Evolutionary conservation across 1,140 invertebrate genomes (phyloP).

Genomic region (Drosophila suzukii): DNA sequence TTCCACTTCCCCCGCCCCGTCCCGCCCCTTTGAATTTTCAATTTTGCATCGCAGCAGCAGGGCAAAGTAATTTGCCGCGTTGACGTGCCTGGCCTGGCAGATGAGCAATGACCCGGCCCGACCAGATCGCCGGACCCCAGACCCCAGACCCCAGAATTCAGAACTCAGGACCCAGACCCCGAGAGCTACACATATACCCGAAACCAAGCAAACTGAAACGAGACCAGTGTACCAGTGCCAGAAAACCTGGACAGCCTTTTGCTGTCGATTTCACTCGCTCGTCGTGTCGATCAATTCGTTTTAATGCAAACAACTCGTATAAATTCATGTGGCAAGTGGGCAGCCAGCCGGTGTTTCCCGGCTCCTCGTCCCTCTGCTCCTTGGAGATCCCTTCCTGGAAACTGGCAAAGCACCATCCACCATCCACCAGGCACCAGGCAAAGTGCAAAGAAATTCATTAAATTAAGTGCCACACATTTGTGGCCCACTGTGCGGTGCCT

Average conservation of each 20-base stretch:
- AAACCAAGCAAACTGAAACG: not conserved
- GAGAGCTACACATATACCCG: no score
- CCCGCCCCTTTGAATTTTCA: slow-evolving; percentile 67
- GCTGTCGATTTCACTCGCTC: slow-evolving; percentile 53
- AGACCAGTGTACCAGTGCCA: slow-evolving; percentile 9
- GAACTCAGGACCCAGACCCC: not conserved
- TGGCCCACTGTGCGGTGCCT: slow-evolving; percentile 71
- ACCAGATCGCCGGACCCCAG: slow-evolving; percentile 5
- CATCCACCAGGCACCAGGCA: slow-evolving; percentile 41
- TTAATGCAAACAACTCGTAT: slow-evolving; percentile 83
- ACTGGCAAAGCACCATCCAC: slow-evolving; percentile 2
- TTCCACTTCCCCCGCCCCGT: slow-evolving; percentile 10
- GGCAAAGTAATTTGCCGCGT: slow-evolving; percentile 79
- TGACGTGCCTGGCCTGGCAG: slow-evolving; percentile 80
- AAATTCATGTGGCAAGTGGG: slow-evolving; percentile 77
- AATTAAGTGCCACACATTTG: slow-evolving; percentile 82
- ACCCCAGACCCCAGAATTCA: not conserved
- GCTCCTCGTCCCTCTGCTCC: not conserved
- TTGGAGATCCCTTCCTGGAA: slow-evolving; percentile 33
- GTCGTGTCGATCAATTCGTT: slow-evolving; percentile 81
- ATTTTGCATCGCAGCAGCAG: slow-evolving; percentile 75
- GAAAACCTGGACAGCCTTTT: slow-evolving; percentile 5
- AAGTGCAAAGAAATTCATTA: slow-evolving; percentile 83
- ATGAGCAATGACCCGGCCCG: slow-evolving; percentile 74
- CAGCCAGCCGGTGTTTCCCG: slow-evolving; percentile 25